phyloP scores from a whole-genome alignment of 2,113 vertebrate genomes.

The Phalacrocorax carbo region DNA sequence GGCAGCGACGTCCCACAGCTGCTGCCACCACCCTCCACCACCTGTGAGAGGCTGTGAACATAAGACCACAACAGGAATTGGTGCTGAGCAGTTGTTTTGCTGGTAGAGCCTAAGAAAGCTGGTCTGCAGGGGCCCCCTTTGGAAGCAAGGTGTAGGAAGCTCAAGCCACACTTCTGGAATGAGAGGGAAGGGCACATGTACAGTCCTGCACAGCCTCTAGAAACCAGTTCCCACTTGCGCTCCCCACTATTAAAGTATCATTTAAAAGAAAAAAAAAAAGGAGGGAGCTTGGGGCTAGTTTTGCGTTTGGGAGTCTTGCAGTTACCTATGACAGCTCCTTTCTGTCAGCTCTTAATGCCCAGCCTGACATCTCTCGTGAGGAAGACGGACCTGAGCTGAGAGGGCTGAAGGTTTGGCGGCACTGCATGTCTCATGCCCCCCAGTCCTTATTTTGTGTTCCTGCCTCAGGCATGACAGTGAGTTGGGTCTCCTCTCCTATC shows the following conservation, averaged over 20 bases:
- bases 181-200: not conserved
- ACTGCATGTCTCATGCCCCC: accelerated
- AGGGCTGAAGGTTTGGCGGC: not conserved
- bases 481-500: not conserved
- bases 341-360: not conserved
- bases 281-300: not conserved
- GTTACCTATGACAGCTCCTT: not conserved
- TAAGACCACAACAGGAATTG: not conserved
- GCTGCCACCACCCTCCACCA: not conserved
- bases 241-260: not conserved
- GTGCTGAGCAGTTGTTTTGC: not conserved
- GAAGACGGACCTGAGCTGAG: not conserved
- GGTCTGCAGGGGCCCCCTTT: not conserved
- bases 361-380: not conserved
- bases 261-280: not conserved
- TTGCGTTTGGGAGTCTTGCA: not conserved
- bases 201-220: not conserved
- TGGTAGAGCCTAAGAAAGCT: not conserved
- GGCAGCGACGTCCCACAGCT: too few relatives aligned
- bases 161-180: not conserved
- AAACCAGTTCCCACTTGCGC: not conserved
- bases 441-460: not conserved
- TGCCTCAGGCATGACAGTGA: not conserved
- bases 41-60: not conserved
- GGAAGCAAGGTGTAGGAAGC: not conserved